Conservation (phyloP, 2,888 invertebrate species). For the Congeria kusceri region DNA sequence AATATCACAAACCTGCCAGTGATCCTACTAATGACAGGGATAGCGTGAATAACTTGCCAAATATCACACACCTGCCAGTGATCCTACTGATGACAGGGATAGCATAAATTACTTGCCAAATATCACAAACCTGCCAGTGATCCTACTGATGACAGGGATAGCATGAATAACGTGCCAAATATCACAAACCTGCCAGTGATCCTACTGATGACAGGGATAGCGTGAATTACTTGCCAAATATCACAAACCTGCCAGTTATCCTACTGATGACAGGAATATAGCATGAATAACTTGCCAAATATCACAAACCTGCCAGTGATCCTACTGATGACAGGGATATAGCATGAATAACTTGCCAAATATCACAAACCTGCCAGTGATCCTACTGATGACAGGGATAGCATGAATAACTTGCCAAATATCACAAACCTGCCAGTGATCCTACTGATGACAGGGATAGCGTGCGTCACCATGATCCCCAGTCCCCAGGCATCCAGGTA, state of each 20-base stretch:
- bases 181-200: constrained; percentile 78
- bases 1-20: too few species aligned
- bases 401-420: constrained; percentile 71
- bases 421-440: constrained; percentile 76
- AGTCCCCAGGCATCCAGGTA: constrained; percentile 85
- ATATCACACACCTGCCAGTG: constrained; percentile 73
- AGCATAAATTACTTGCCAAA: constrained; percentile 85
- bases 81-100: constrained; percentile 84
- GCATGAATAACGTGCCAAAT: constrained; percentile 85
- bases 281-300: too few species aligned
- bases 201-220: constrained; percentile 84
- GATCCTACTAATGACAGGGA: too few species aligned
- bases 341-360: too few species aligned
- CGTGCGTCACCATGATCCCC: constrained; percentile 85
- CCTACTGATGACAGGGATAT: constrained; percentile 84
- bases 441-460: constrained; percentile 84
- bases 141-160: constrained; percentile 84
- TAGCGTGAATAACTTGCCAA: too few species aligned
- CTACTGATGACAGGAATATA: constrained; percentile 84
- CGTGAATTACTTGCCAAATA: too few species aligned
- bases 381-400: constrained; percentile 78
- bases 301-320: constrained; percentile 78
- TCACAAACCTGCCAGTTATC: constrained; percentile 78
- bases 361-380: too few species aligned
- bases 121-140: constrained; percentile 78